These are phyloP conservation scores for Phataginus tricuspis DNA, from an alignment of 2,797 vertebrate genomes.

Conservation along the genomic window DNA sequence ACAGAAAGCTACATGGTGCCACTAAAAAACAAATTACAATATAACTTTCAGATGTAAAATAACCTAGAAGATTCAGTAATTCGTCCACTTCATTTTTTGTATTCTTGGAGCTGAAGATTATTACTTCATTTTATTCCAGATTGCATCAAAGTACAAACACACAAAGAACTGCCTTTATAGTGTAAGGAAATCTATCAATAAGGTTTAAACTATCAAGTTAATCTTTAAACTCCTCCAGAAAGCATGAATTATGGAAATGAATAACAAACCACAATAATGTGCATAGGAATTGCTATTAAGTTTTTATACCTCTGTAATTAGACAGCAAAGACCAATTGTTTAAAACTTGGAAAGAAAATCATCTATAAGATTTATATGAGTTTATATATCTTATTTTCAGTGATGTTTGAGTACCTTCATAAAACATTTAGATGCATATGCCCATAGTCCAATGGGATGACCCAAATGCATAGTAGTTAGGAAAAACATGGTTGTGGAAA, in stretches of 20 bases:
- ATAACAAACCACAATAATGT: not conserved
- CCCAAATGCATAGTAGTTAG: not conserved
- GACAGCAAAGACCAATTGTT: slow-evolving; percentile 7
- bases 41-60: slow-evolving; percentile 24
- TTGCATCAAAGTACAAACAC: not conserved
- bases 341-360: slow-evolving; percentile 48
- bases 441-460: not conserved
- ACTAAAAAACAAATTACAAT: slow-evolving; percentile 24
- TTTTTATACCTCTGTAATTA: slow-evolving; percentile 54
- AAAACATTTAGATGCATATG: not conserved
- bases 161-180: not conserved
- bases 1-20: not conserved
- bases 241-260: not conserved
- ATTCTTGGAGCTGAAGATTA: not conserved
- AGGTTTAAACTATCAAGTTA: slow-evolving; percentile 51
- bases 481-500: not conserved
- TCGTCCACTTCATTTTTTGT: not conserved
- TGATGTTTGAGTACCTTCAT: not conserved
- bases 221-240: slow-evolving; percentile 24
- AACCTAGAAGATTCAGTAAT: slow-evolving; percentile 11
- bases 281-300: slow-evolving; percentile 18
- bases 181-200: not conserved
- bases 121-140: not conserved
- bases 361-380: not conserved
- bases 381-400: slow-evolving; percentile 39